Conservation (phyloP, 2,888 invertebrate species). For the Chrysotoxum bicinctum region DNA sequence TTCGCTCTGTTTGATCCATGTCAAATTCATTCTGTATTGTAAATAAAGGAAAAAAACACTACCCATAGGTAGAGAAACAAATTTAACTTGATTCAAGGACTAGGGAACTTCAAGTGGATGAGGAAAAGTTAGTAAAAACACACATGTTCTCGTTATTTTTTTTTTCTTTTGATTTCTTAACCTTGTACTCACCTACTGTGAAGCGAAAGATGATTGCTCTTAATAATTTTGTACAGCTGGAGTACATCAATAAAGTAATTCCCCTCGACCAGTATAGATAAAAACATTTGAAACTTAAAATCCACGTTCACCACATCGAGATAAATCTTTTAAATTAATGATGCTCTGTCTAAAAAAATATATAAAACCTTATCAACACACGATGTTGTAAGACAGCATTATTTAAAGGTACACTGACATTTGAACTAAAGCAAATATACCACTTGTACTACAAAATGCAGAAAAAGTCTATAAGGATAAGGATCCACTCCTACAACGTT, state of each 20-base stretch:
- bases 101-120: too few species aligned
- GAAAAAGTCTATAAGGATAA: constrained; percentile 6
- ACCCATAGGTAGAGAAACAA: too few species aligned
- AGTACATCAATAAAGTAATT: too few species aligned
- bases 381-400: not conserved
- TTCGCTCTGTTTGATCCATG: not conserved
- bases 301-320: not conserved
- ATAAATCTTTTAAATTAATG: constrained; percentile 3
- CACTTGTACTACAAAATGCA: constrained; percentile 1
- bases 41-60: too few species aligned
- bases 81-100: too few species aligned
- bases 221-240: too few species aligned
- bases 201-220: too few species aligned
- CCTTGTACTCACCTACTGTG: too few species aligned
- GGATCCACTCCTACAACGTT: not conserved
- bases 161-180: too few species aligned
- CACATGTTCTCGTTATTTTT: too few species aligned
- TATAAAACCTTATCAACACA: not conserved
- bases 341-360: not conserved
- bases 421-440: constrained; percentile 15
- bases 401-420: constrained; percentile 21
- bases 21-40: not conserved
- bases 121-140: too few species aligned
- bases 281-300: not conserved
- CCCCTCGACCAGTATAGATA: too few species aligned